A percentile compares a stretch with the other conserved stretches of the same genome.
Conservation (phyloP, 2,797 vertebrate species). For the Geotrypetes seraphini region DNA sequence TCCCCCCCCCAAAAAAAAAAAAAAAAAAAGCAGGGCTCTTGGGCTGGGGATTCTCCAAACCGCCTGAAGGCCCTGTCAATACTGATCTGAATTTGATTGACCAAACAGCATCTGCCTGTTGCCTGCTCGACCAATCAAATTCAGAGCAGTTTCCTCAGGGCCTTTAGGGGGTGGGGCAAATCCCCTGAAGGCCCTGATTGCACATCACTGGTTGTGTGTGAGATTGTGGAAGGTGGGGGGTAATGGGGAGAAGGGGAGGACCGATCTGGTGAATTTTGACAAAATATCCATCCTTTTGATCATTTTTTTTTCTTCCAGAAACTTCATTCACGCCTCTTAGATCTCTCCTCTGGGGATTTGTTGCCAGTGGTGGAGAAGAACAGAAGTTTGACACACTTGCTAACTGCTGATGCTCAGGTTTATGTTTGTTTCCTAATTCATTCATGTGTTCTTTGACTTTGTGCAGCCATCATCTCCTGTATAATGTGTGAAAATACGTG, state of each 20-base stretch:
- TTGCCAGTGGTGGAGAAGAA: slow-evolving; percentile 63
- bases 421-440: slow-evolving; percentile 49
- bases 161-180: too few relatives aligned
- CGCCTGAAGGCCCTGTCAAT: too few relatives aligned
- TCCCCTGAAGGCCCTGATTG: too few relatives aligned
- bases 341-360: slow-evolving; percentile 72
- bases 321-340: slow-evolving; percentile 73
- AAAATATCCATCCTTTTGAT: slow-evolving; percentile 21
- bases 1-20: too few relatives aligned
- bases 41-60: too few relatives aligned
- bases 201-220: slow-evolving; percentile 10
- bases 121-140: too few relatives aligned
- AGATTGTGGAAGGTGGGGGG: slow-evolving; percentile 34
- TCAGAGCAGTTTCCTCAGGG: too few relatives aligned
- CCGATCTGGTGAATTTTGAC: too few relatives aligned
- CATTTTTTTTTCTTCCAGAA: slow-evolving; percentile 50
- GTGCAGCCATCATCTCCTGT: slow-evolving; percentile 16
- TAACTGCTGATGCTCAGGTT: slow-evolving; percentile 47
- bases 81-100: too few relatives aligned
- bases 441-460: slow-evolving; percentile 19
- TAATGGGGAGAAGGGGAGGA: too few relatives aligned
- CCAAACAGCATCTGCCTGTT: too few relatives aligned
- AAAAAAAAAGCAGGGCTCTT: too few relatives aligned
- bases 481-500: slow-evolving; percentile 27
- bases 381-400: slow-evolving; percentile 51